Evolutionary conservation across 2,888 invertebrate genomes (phyloP).

Genomic region (Limnephilus auricula): DNA sequence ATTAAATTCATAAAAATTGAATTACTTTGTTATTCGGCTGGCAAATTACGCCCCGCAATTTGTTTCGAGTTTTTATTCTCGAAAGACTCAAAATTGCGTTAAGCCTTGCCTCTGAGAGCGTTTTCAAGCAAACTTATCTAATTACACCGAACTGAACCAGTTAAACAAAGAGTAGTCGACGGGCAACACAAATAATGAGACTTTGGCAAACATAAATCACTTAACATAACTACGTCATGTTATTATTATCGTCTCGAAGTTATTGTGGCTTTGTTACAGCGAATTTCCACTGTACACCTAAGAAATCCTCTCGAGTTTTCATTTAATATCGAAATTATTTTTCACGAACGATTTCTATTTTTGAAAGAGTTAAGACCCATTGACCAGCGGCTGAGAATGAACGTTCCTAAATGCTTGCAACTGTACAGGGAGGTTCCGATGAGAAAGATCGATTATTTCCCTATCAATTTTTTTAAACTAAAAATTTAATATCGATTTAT

Average conservation of each 20-base stretch:
- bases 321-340: background rate
- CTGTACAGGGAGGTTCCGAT: too few species aligned
- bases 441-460: too few species aligned
- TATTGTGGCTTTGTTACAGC: background rate
- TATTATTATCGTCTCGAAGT: background rate
- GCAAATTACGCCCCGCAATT: background rate
- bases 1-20: background rate
- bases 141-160: constrained; percentile 26
- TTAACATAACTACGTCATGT: background rate
- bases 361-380: too few species aligned
- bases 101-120: background rate
- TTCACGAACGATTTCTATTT: background rate
- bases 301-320: background rate
- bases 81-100: background rate
- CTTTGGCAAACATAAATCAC: background rate
- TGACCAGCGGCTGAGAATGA: too few species aligned
- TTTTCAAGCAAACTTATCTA: constrained; percentile 9
- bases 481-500: too few species aligned
- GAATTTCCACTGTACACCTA: background rate
- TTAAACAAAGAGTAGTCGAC: constrained; percentile 8
- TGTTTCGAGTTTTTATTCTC: background rate
- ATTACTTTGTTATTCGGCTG: background rate
- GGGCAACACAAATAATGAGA: constrained; percentile 3
- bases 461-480: too few species aligned
- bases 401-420: too few species aligned